Evolutionary conservation across 2,888 invertebrate species (phyloP).

Genomic region (Trichacis sp.): DNA sequence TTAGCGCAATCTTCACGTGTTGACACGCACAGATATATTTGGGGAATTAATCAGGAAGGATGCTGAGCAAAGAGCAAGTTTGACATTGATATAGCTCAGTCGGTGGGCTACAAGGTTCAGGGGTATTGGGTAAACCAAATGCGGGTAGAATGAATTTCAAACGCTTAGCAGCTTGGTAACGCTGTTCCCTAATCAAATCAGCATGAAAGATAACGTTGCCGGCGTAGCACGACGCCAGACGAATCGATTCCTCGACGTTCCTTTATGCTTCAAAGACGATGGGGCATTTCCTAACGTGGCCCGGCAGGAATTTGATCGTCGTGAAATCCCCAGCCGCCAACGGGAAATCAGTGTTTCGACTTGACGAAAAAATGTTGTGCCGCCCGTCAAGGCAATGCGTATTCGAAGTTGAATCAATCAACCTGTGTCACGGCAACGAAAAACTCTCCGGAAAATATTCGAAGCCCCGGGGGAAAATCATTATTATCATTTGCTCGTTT

Average conservation of each 20-base stretch:
- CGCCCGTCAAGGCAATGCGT: neutral
- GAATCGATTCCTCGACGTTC: constrained; percentile 14
- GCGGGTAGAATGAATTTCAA: constrained; percentile 18
- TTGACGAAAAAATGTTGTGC: neutral
- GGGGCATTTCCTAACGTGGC: constrained; percentile 13
- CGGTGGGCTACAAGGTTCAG: constrained; percentile 11
- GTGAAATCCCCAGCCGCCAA: neutral
- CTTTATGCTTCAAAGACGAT: constrained; percentile 16
- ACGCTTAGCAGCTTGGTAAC: constrained; percentile 18
- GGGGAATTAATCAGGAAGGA: constrained; percentile 5
- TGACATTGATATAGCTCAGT: constrained; percentile 19
- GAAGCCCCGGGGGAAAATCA: neutral
- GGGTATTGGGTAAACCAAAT: constrained; percentile 19
- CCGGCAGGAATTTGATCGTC: constrained; percentile 14
- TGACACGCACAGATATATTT: constrained; percentile 4
- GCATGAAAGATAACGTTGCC: constrained; percentile 17
- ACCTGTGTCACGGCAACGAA: neutral
- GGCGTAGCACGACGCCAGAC: constrained; percentile 7
- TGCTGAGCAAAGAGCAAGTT: constrained; percentile 13
- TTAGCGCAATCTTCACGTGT: no score
- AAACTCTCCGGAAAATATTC: neutral
- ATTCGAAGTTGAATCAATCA: constrained; percentile 3
- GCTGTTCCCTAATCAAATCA: constrained; percentile 19
- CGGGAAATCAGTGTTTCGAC: constrained; percentile 7
- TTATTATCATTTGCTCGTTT: no score